Evolutionary conservation across 2,797 vertebrate genomes (phyloP).

Genomic region (Eidolon dupreanum): DNA sequence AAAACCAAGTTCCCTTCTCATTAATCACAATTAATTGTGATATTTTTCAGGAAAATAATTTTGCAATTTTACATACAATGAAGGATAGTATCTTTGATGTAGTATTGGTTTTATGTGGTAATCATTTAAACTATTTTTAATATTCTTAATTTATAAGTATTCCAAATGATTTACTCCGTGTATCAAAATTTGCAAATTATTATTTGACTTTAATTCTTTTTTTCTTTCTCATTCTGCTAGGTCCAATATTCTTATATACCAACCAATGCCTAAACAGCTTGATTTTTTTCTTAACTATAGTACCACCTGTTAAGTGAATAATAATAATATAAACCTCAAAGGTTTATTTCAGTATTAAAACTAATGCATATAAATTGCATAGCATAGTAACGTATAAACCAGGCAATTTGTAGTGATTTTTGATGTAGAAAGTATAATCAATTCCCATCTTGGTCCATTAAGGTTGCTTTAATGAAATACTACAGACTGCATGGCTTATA

Average conservation of each 20-base stretch:
- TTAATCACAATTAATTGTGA: neutral
- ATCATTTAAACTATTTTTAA: neutral
- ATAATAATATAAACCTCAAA: neutral
- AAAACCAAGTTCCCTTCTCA: neutral
- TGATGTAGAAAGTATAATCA: neutral
- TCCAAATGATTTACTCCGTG: neutral
- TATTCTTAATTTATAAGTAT: neutral
- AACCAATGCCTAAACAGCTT: neutral
- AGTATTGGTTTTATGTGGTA: neutral
- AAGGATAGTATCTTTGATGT: neutral
- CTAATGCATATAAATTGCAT: neutral
- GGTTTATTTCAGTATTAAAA: neutral
- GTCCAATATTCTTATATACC: neutral
- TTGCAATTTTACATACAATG: neutral
- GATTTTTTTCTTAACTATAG: neutral
- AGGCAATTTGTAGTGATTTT: neutral
- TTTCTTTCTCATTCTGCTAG: neutral
- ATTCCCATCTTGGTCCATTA: neutral
- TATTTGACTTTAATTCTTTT: neutral
- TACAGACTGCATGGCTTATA: neutral
- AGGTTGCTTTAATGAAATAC: neutral
- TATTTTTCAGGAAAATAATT: neutral
- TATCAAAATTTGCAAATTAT: neutral
- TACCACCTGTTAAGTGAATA: neutral
- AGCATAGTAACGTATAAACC: neutral